These are phyloP conservation scores for Cabera pusaria DNA, from an alignment of 2,888 invertebrate species.

Conservation along the genomic window DNA sequence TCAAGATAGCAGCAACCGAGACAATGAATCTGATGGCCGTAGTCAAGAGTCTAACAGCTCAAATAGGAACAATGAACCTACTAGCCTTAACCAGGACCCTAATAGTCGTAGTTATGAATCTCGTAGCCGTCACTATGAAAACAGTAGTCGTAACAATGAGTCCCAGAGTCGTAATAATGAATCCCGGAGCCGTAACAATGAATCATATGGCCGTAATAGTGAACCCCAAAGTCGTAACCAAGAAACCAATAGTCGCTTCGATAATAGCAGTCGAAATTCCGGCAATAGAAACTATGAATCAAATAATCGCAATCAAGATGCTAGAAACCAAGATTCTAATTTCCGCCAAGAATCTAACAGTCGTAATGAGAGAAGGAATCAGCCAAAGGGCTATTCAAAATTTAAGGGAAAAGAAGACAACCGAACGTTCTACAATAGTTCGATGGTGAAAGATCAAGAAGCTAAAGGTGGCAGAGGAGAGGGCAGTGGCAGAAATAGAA, in stretches of 20 bases:
- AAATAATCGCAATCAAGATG: conserved; percentile 29
- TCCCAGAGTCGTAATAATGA: conserved; percentile 34
- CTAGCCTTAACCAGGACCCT: conserved; percentile 31
- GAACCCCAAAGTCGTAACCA: conserved; percentile 28
- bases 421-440: conserved; percentile 70
- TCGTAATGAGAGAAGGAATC: conserved; percentile 50
- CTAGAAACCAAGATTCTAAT: conserved; percentile 24
- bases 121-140: conserved; percentile 30
- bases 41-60: conserved; percentile 28
- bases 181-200: conserved; percentile 18
- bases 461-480: conserved; percentile 54
- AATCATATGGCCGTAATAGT: conserved; percentile 22
- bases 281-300: conserved; percentile 27
- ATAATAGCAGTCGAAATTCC: conserved; percentile 15
- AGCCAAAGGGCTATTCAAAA: conserved; percentile 56
- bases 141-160: conserved; percentile 22
- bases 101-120: conserved; percentile 25
- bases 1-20: conserved; percentile 17
- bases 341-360: conserved; percentile 28
- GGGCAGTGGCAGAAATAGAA: conserved; percentile 35
- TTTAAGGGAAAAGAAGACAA: conserved; percentile 64
- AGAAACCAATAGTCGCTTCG: conserved; percentile 19
- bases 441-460: conserved; percentile 63
- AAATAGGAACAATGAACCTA: conserved; percentile 37
- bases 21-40: conserved; percentile 33